Base-by-base conservation (phyloP, 2,113 vertebrate species). In the Catagonus wagneri region DNA sequence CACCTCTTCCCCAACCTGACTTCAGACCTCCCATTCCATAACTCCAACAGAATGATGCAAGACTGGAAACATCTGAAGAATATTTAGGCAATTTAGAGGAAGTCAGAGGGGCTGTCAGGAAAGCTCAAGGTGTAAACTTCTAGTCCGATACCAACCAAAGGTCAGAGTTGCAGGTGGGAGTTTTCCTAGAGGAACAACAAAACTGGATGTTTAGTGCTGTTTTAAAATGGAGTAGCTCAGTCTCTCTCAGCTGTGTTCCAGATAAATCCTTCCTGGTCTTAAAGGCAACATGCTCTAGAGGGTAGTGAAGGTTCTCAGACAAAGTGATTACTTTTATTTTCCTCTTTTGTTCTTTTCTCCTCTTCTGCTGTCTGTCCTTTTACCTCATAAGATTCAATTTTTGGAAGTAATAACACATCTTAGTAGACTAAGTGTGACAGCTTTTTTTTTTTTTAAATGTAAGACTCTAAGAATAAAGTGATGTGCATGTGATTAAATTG, bases 381-480 rank as follows among this genome's bases (percentile, higher is more conserved):
- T 32, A 90, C 56, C 87, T 61, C 12, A 11, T 87, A 74, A 78
- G 36, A n/a, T 68, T 94, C 85, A 92, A 83, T 83, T 93, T 83
- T 90, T 83, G 63, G 6, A 88, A 83, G 17, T 54, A 52, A 19
- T 54, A 69, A 89, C 50, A 36, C 19, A 65, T 75, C 29, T 88
- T 14, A 36, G 17, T 79, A 58, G 52, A 93, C 58, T 74, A 50
- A 22, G 3, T 84, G 27, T 56, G 32, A 61, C 44, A 7, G 17
- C 8, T 39, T 76, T 56, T 94, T 95, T 85, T 58, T 9, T 56
- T 95, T 85, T 58, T 9, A 13, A 56, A 86, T 78, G 23, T 71
- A 89, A 80, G 19, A 72, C 71, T 3, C 7, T 58, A 3, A 65
- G 15, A 79, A 75, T 58, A 90, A 83, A 76, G 58, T 29, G 13